Evolutionary conservation across 2,113 vertebrate species (phyloP).

Genomic region (Murina feae): DNA sequence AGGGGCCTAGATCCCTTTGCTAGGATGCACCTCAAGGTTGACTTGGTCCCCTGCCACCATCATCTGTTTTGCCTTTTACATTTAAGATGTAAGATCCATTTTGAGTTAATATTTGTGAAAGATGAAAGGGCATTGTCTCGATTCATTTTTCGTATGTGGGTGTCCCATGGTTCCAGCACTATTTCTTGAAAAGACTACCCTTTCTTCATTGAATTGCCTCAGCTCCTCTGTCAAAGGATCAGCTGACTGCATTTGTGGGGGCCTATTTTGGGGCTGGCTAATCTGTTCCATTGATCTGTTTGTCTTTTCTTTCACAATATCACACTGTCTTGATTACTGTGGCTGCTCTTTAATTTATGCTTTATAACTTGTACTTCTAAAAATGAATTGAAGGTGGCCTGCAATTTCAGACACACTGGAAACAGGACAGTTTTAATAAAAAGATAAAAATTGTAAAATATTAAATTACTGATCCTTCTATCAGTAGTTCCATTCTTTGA

Average conservation of each 20-base stretch:
- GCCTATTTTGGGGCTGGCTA: not conserved
- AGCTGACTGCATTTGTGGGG: not conserved
- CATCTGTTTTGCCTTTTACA: not conserved
- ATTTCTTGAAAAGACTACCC: not conserved
- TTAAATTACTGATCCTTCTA: not conserved
- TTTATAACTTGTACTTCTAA: slow-evolving; percentile 16
- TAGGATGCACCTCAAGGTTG: not conserved
- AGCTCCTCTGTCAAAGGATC: not conserved
- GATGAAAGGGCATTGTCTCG: not conserved
- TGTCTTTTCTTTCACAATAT: not conserved
- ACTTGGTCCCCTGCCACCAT: not conserved
- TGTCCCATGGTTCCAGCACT: not conserved
- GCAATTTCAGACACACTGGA: not conserved
- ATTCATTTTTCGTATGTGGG: not conserved
- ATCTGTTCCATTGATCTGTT: not conserved
- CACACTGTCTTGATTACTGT: not conserved
- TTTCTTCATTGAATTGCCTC: not conserved
- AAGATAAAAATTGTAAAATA: not conserved
- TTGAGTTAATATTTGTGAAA: not conserved
- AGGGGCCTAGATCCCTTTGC: not conserved
- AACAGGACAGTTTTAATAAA: slow-evolving; percentile 30
- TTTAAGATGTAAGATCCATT: not conserved
- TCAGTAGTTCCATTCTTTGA: not conserved
- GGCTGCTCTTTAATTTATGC: not conserved
- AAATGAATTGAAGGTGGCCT: not conserved